A percentile compares a stretch with the other conserved stretches of the same genome.
phyloP scores from a whole-genome alignment of 2,888 invertebrate species.

The Sarcophaga rosellei region DNA sequence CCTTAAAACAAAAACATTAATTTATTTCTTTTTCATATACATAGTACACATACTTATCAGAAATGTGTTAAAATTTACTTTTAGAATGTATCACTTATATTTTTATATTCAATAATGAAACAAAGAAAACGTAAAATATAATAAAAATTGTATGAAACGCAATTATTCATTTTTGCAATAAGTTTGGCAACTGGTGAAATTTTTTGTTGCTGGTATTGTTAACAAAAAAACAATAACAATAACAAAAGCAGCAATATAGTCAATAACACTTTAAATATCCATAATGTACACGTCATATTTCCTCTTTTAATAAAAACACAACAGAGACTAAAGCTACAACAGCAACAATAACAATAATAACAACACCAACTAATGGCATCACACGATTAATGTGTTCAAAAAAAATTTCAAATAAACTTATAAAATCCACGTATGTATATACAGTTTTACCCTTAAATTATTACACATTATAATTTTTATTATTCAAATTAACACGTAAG shows the following conservation, averaged over 20 bases:
- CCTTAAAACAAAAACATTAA: too few relatives aligned
- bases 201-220: constrained; percentile 23
- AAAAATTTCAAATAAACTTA: not conserved
- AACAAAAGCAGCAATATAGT: constrained; percentile 27
- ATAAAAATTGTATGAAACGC: constrained; percentile 40
- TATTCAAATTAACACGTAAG: constrained; percentile 33
- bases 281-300: constrained; percentile 55
- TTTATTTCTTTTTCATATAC: too few relatives aligned
- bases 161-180: constrained; percentile 34
- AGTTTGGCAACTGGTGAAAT: not conserved
- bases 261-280: constrained; percentile 31
- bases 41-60: too few relatives aligned
- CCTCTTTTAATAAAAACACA: not conserved
- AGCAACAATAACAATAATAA: constrained; percentile 4
- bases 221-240: constrained; percentile 17
- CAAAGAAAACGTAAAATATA: not conserved
- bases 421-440: not conserved
- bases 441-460: not conserved
- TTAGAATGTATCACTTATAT: too few relatives aligned
- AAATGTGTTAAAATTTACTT: not conserved
- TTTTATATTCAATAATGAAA: not conserved
- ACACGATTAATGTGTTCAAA: not conserved
- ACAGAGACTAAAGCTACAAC: not conserved
- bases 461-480: not conserved
- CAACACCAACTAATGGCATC: constrained; percentile 1